Evolutionary conservation across 2,888 invertebrate genomes (phyloP).

Genomic region (Acholoe squamosa): DNA sequence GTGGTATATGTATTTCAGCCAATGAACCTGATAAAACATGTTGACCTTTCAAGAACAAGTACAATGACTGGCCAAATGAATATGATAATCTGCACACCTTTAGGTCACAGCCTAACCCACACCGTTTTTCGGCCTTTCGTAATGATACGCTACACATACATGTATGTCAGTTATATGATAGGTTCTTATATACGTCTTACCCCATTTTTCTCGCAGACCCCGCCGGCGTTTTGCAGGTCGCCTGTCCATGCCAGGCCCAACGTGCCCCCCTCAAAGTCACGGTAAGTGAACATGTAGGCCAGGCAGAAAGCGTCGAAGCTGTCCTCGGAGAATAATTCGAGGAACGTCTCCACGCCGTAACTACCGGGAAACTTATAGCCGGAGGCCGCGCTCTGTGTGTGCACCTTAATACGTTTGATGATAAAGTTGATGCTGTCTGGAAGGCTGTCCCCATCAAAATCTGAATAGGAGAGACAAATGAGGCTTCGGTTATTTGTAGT

Average conservation of each 20-base stretch:
- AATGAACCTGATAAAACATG: too few species aligned
- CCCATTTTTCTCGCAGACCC: conserved; percentile 96
- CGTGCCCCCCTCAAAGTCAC: conserved; percentile 98
- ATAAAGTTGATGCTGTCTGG: conserved; percentile 96
- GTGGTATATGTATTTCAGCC: too few species aligned
- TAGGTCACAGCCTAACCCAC: too few species aligned
- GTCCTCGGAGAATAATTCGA: conserved; percentile 90
- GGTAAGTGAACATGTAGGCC: conserved; percentile 98
- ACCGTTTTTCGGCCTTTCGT: too few species aligned
- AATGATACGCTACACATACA: too few species aligned
- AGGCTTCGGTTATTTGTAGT: too few species aligned
- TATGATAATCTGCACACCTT: too few species aligned
- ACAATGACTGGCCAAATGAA: too few species aligned
- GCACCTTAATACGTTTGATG: conserved; percentile 97
- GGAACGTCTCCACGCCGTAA: conserved; percentile 76
- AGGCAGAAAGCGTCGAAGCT: conserved; percentile 99
- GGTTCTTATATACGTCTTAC: conserved; percentile 67
- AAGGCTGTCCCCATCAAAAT: conserved; percentile 96
- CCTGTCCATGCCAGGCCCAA: conserved; percentile 99
- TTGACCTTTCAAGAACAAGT: too few species aligned
- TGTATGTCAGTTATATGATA: neutral
- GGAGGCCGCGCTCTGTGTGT: conserved; percentile 93
- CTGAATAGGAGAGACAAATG: conserved; percentile 84
- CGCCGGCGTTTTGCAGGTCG: conserved; percentile 90
- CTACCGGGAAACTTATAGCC: conserved; percentile 91